Base-by-base conservation (phyloP, 2,113 vertebrate genomes). In the Colinus virginianus region DNA sequence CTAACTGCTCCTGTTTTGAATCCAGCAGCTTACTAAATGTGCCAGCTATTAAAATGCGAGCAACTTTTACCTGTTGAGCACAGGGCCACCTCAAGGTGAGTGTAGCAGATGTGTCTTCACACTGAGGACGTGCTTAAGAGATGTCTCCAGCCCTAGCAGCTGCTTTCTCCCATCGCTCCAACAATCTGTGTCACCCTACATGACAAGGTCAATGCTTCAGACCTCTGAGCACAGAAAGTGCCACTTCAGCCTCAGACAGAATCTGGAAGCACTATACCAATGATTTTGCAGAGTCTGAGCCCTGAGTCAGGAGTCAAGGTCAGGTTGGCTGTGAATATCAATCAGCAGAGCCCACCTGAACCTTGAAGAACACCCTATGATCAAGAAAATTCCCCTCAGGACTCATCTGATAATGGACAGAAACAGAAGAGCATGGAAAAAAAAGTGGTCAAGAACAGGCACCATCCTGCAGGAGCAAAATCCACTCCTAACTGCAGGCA, bases 111-210 rank as follows among this genome's bases (percentile, higher is more conserved):
- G 68, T 30, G 56, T 66, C 64, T 80, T 89, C 26, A 9, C 49
- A 34, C 36, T 0, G 11, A 74, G 76, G 38, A n/a, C 0, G 1
- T 36, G 38, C 40, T 85, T 40, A 67, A 45, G 2, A 70, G 38
- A 30, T 61, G 70, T 74, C 91, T 87, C n/a, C 63, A 49, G 88
- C 62, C 70, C 55, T 58, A 67, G 80, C 90, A 86, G 64, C 79
- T 36, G 45, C 2, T 94, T 36, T 18, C 25, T 64, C 42, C 8
- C 51, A 16, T 28, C 23, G 8, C 15, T 63, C 55, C 30, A 20
- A 59, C 13, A 28, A 8, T 75, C 28, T 0, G 0, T 63, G 59
- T 61, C 79, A 92, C 25, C 71, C 77, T 61, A 23, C 13, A 4
- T 0, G 22, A 55, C 20, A 34, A 36, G 48, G 36, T 53, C 51